Evolutionary conservation across 2,113 vertebrate species (phyloP).

Genomic region (Marmota flaviventris): DNA sequence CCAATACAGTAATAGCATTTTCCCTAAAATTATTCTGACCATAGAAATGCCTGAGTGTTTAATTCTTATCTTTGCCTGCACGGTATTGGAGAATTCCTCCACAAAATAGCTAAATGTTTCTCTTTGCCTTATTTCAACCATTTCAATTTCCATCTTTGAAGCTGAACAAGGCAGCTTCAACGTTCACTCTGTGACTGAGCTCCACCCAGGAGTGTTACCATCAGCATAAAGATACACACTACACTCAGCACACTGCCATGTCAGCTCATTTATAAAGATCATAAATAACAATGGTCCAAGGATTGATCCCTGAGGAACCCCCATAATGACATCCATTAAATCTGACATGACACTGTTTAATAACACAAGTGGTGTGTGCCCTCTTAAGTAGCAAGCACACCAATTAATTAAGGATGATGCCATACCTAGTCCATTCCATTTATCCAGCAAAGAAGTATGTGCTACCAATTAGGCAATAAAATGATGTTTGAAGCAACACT

Average conservation of each 20-base stretch:
- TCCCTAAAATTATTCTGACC: neutral
- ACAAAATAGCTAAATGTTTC: neutral
- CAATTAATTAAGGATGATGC: constrained; percentile 90
- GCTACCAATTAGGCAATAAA: constrained; percentile 87
- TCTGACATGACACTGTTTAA: constrained; percentile 89
- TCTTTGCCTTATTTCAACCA: constrained; percentile 46
- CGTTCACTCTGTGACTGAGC: constrained; percentile 66
- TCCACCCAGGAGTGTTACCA: constrained; percentile 71
- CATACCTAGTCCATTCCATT: constrained; percentile 86
- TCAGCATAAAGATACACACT: constrained; percentile 82
- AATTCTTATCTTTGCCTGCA: neutral
- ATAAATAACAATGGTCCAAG: constrained; percentile 88
- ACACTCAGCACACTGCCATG: constrained; percentile 80
- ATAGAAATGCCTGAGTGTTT: neutral
- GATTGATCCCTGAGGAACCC: constrained; percentile 86
- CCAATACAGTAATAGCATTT: neutral
- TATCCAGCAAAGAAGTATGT: constrained; percentile 84
- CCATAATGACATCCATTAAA: constrained; percentile 90
- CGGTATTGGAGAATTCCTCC: neutral
- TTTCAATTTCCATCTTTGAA: constrained; percentile 66
- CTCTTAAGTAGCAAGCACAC: constrained; percentile 87
- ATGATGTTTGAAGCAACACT: constrained; percentile 83
- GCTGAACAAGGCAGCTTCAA: constrained; percentile 44
- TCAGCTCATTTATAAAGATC: constrained; percentile 88
- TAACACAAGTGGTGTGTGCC: constrained; percentile 86